A percentile compares a stretch with the other conserved stretches of the same genome.
These are phyloP conservation scores for Hemibagrus guttatus DNA, from an alignment of 2,797 vertebrate species.

Conservation along the genomic window DNA sequence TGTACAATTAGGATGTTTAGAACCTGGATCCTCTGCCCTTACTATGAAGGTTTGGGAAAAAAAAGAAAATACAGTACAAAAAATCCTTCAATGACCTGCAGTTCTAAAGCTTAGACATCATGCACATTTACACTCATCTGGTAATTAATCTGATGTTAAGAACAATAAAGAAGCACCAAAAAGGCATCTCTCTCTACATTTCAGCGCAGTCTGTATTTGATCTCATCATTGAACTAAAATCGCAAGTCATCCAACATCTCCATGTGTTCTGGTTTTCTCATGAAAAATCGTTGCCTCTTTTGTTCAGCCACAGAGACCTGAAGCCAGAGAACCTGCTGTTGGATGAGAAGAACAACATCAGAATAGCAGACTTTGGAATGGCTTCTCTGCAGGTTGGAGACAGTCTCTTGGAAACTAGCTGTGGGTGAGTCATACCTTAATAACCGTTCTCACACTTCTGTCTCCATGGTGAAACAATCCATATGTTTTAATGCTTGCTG, in stretches of 20 bases:
- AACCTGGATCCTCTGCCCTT: not conserved
- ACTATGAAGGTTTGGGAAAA: not conserved
- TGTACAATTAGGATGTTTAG: not conserved
- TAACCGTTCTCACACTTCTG: constrained; percentile 3
- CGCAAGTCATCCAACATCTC: not conserved
- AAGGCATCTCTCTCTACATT: not conserved
- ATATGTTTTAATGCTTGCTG: constrained; percentile 2
- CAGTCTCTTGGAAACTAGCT: constrained; percentile 91
- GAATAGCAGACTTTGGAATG: constrained; percentile 90
- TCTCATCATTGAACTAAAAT: not conserved
- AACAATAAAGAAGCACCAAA: not conserved
- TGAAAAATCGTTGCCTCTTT: constrained; percentile 21
- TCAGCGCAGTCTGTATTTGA: not conserved
- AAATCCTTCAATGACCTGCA: not conserved
- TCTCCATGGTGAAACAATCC: constrained; percentile 26
- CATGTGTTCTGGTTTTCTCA: not conserved
- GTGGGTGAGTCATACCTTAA: constrained; percentile 77
- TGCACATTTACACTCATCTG: not conserved
- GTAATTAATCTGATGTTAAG: not conserved
- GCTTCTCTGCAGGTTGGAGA: constrained; percentile 91
- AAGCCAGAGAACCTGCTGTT: constrained; percentile 89
- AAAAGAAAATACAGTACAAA: not conserved
- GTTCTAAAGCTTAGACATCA: not conserved
- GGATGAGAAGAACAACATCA: constrained; percentile 90
- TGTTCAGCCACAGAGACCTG: constrained; percentile 86